Conservation (phyloP, 1,140 invertebrate species). For the Myzus persicae region DNA sequence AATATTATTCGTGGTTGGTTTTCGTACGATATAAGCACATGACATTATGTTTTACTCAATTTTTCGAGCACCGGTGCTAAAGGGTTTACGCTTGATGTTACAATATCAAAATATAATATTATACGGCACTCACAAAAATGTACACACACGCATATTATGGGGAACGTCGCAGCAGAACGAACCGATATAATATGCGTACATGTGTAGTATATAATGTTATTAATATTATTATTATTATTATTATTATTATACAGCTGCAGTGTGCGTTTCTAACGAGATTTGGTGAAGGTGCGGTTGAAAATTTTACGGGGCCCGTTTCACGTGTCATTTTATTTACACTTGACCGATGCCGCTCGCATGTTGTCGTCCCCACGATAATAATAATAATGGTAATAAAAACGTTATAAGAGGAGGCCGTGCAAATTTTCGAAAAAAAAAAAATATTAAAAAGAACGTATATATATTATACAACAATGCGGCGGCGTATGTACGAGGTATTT, state of each 20-base stretch:
- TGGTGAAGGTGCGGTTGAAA: slow-evolving; percentile 20
- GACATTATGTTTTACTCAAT: background rate
- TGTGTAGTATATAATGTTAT: background rate
- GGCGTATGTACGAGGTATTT: background rate
- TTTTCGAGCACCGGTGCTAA: slow-evolving; percentile 25
- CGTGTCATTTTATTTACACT: slow-evolving; percentile 59
- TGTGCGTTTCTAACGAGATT: slow-evolving; percentile 50
- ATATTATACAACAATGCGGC: background rate
- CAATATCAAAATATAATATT: background rate
- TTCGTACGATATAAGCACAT: background rate
- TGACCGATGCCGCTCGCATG: slow-evolving; percentile 56
- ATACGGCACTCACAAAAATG: background rate
- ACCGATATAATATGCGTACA: slow-evolving; percentile 7
- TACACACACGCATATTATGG: background rate
- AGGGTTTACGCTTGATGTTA: slow-evolving; percentile 12
- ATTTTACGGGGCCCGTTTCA: slow-evolving; percentile 48
- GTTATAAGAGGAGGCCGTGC: slow-evolving; percentile 19
- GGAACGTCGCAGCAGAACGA: slow-evolving; percentile 8
- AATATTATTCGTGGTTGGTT: background rate
- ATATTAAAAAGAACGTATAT: background rate
- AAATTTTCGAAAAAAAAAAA: slow-evolving; percentile 16
- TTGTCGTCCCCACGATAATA: slow-evolving; percentile 16
- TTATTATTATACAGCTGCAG: background rate
- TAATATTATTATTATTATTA: background rate
- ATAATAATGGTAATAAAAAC: slow-evolving; percentile 18